A percentile compares a stretch with the other conserved stretches of the same genome.
These are phyloP conservation scores for Xenopus borealis DNA, from an alignment of 2,113 vertebrate genomes.

Conservation along the genomic window DNA sequence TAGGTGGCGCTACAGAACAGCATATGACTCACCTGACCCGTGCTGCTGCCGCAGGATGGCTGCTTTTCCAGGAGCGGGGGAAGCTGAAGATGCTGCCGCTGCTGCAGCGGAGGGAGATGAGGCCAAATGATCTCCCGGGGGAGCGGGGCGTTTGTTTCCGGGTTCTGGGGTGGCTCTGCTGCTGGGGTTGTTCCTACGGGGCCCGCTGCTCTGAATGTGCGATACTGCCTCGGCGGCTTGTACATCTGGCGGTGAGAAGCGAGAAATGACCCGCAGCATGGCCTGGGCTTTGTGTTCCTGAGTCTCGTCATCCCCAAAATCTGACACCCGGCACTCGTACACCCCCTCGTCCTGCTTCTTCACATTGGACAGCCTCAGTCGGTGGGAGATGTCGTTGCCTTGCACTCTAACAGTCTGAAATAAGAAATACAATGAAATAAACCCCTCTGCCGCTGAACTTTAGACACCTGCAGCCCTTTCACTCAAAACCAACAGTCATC, in stretches of 20 bases:
- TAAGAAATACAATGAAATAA: neutral
- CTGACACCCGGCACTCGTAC: constrained; percentile 89
- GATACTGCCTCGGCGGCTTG: constrained; percentile 89
- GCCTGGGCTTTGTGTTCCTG: constrained; percentile 85
- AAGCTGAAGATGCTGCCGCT: constrained; percentile 69
- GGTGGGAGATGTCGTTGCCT: constrained; percentile 91
- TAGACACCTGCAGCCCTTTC: too few relatives aligned
- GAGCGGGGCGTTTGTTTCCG: constrained; percentile 59
- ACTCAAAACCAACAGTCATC: too few relatives aligned
- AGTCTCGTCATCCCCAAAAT: constrained; percentile 84
- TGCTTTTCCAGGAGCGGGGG: constrained; percentile 66
- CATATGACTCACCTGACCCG: constrained; percentile 71
- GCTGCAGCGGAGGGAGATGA: constrained; percentile 50
- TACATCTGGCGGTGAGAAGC: constrained; percentile 72
- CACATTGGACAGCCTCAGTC: constrained; percentile 84
- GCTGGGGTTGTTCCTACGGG: constrained; percentile 63
- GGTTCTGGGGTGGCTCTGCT: constrained; percentile 64
- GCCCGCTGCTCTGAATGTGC: constrained; percentile 83
- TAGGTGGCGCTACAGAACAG: constrained; percentile 57
- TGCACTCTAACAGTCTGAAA: constrained; percentile 88
- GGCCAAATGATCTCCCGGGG: constrained; percentile 45
- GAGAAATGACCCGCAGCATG: constrained; percentile 71
- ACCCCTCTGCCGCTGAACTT: too few relatives aligned
- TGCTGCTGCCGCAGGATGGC: constrained; percentile 77
- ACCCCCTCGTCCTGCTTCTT: constrained; percentile 84